Evolutionary conservation across 2,888 invertebrate genomes (phyloP), one percentile per base, ranked within the genome.

Genomic region (Drosophila aldrichi): DNA sequence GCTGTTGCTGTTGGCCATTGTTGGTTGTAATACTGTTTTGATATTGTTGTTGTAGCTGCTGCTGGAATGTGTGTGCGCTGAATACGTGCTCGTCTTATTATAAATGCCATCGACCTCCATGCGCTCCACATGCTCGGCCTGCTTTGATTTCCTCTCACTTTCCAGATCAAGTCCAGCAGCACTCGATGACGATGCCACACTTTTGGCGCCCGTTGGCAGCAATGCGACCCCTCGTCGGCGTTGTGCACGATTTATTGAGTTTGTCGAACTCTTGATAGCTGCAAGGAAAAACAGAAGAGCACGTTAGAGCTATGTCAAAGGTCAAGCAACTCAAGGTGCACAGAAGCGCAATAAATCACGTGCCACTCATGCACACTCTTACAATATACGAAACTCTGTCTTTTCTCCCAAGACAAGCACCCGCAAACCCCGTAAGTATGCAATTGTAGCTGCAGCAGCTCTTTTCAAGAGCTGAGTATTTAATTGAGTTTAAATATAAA

Each of bases 1-100:
- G 38, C 52, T 38, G 40, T 22, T 57, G 44, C 52, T 76, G 55
- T 80, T 77, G 49, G 70, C 70, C 60, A 51, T 75, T 22, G 75
- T 72, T 14, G 85, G 83, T 52, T 84, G 82, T 88, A 86, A 86
- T 86, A 86, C 88, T 86, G 85, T 74, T 76, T 79, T 80, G 18
- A 78, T 74, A 46, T 67, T 69, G 51, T 55, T 68, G 25, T 67
- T 68, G 54, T 49, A 63, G 41, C 2, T 58, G 43, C 55, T 66
- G 57, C 48, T 74, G 82, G 61, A 74, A 71, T 79, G 81, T 73
- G 49, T 59, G 57, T 55, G 58, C 38, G 41, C 34, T 52, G 61
- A 18, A 25, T 69, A 63, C 46, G 16, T 32, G 41, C 18, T 63
- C 16, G 43, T 29, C 43, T 46, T 70, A 16, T 51, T 62, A 40